Evolutionary conservation across 1,140 invertebrate genomes (phyloP).

Genomic region (Neodiprion virginianus): DNA sequence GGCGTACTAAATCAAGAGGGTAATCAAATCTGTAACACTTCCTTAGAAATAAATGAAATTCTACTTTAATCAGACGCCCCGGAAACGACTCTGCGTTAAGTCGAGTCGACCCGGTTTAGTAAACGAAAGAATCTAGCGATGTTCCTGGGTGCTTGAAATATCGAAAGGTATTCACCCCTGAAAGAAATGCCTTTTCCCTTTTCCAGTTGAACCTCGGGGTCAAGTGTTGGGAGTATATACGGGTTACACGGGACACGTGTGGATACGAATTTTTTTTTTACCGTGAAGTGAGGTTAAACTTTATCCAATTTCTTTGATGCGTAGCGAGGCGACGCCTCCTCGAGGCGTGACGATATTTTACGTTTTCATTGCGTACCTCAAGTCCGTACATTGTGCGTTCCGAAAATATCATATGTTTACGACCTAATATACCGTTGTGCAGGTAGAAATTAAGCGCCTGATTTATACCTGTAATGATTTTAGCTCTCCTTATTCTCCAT

Average conservation of each 20-base stretch:
- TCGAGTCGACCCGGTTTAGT: too few relatives aligned
- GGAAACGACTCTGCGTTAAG: too few relatives aligned
- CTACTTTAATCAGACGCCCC: background rate
- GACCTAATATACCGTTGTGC: too few relatives aligned
- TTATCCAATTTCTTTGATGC: background rate
- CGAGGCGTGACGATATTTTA: background rate
- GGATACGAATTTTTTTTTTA: background rate
- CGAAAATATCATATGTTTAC: background rate
- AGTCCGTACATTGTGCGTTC: background rate
- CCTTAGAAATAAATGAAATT: background rate
- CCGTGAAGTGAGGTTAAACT: constrained; percentile 2
- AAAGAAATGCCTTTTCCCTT: background rate
- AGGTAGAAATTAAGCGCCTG: too few relatives aligned
- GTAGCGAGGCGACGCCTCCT: background rate
- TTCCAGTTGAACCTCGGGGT: background rate
- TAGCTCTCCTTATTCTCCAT: too few relatives aligned
- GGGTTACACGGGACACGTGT: background rate
- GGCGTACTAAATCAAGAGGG: constrained; percentile 24
- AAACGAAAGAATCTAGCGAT: too few relatives aligned
- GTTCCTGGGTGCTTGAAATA: too few relatives aligned
- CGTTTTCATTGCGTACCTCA: background rate
- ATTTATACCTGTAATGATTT: too few relatives aligned
- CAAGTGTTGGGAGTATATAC: background rate
- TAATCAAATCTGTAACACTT: background rate
- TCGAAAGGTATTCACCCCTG: too few relatives aligned